Evolutionary conservation across 2,888 invertebrate genomes (phyloP).

Genomic region (Miltochrista miniata): DNA sequence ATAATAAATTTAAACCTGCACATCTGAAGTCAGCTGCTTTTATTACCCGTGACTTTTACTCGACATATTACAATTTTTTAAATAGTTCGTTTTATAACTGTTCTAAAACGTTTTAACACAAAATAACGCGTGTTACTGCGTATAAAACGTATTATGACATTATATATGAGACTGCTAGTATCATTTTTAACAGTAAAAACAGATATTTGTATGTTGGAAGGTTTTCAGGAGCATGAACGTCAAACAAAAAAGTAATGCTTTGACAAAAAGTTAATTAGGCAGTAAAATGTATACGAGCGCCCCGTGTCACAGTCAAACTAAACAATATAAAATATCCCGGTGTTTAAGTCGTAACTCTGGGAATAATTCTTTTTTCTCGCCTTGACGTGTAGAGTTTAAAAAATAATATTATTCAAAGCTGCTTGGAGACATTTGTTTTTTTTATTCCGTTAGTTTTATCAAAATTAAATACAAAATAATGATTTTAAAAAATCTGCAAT

Average conservation of each 20-base stretch:
- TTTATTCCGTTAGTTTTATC: no score
- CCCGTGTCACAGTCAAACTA: slow-evolving; percentile 68
- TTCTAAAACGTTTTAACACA: slow-evolving; percentile 69
- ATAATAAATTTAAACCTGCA: slow-evolving; percentile 37
- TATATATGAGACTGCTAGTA: slow-evolving; percentile 66
- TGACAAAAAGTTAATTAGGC: slow-evolving; percentile 78
- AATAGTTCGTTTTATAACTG: slow-evolving; percentile 56
- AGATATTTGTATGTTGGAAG: slow-evolving; percentile 46
- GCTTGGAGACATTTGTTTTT: no score
- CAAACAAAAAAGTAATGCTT: slow-evolving; percentile 65
- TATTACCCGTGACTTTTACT: slow-evolving; percentile 68
- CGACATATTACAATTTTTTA: slow-evolving; percentile 70
- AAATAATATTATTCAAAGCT: no score
- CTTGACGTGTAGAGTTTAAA: no score
- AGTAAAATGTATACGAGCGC: slow-evolving; percentile 69
- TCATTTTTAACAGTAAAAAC: slow-evolving; percentile 66
- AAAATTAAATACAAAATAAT: no score
- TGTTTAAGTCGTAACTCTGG: slow-evolving; percentile 48
- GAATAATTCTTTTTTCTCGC: slow-evolving; percentile 38
- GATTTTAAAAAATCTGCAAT: no score
- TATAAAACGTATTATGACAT: slow-evolving; percentile 74
- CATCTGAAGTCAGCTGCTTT: slow-evolving; percentile 32
- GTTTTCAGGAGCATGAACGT: slow-evolving; percentile 50
- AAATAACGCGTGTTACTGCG: slow-evolving; percentile 34
- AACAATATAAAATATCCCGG: slow-evolving; percentile 63